A percentile compares a stretch with the other conserved stretches of the same genome.
phyloP scores from a whole-genome alignment of 2,888 invertebrate species.

The Pachycephus smyrnensis region DNA sequence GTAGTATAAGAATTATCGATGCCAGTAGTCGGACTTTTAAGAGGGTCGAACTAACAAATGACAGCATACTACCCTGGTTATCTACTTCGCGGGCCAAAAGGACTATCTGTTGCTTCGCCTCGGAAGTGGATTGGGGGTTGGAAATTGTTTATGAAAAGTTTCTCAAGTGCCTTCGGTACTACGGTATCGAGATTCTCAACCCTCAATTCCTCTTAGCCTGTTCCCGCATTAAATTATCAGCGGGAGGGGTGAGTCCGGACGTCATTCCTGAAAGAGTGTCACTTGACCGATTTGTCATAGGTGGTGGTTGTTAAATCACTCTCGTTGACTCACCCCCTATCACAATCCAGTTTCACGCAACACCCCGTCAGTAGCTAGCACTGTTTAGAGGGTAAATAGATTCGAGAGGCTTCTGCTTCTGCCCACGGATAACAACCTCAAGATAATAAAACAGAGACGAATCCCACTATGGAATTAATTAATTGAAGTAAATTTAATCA shows the following conservation, averaged over 20 bases:
- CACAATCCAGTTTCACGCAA: not conserved
- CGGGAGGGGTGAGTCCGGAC: too few species aligned
- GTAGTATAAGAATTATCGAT: not conserved
- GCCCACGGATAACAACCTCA: not conserved
- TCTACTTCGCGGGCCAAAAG: not conserved
- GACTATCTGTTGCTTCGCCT: not conserved
- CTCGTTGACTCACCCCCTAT: not conserved
- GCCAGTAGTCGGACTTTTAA: too few species aligned
- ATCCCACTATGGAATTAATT: not conserved
- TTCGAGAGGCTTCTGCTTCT: not conserved
- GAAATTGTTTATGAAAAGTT: not conserved
- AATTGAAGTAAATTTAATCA: not conserved
- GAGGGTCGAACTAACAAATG: not conserved
- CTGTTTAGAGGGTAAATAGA: not conserved
- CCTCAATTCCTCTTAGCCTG: not conserved
- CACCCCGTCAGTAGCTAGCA: not conserved
- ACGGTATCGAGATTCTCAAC: not conserved
- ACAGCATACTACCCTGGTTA: not conserved
- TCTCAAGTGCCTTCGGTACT: not conserved
- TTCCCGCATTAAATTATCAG: not conserved
- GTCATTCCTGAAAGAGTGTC: not conserved
- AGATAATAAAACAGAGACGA: not conserved
- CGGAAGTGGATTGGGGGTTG: not conserved
- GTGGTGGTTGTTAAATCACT: not conserved
- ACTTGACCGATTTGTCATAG: not conserved